These are phyloP conservation scores for Naja naja DNA, from an alignment of 2,113 vertebrate genomes.

Conservation along the genomic window DNA sequence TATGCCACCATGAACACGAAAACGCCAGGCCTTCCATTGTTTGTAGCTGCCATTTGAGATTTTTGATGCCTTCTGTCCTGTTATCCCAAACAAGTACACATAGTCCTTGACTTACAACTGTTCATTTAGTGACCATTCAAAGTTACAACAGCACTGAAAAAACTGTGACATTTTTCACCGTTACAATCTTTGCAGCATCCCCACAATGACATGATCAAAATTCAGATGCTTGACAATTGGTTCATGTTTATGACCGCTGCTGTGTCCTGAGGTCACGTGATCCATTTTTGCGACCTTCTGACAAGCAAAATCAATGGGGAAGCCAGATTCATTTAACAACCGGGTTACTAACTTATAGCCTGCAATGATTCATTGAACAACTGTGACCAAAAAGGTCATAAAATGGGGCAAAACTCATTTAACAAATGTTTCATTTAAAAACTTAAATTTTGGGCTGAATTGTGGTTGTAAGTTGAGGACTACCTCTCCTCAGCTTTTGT, in stretches of 20 bases:
- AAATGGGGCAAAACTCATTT: background rate
- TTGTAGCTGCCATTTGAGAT: background rate
- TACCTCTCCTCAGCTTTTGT: background rate
- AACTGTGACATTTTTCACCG: background rate
- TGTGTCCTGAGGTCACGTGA: background rate
- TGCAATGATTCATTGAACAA: background rate
- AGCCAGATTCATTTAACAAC: background rate
- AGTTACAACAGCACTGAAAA: background rate
- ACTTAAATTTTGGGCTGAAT: background rate
- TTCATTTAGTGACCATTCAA: background rate
- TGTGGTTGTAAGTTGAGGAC: background rate
- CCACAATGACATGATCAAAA: background rate
- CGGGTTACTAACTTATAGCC: background rate
- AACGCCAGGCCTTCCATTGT: background rate
- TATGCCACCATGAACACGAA: background rate
- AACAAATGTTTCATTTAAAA: background rate
- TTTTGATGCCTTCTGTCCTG: background rate
- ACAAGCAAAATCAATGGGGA: background rate
- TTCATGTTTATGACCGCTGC: background rate
- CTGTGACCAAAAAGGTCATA: background rate
- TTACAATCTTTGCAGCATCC: background rate
- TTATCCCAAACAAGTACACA: background rate
- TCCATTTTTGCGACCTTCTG: background rate
- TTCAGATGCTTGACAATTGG: background rate
- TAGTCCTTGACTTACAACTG: background rate